Percentiles rank a stretch among this genome's conserved stretches.
Conservation (phyloP, 2,797 vertebrate genomes). For the Onychomys arenicola region DNA sequence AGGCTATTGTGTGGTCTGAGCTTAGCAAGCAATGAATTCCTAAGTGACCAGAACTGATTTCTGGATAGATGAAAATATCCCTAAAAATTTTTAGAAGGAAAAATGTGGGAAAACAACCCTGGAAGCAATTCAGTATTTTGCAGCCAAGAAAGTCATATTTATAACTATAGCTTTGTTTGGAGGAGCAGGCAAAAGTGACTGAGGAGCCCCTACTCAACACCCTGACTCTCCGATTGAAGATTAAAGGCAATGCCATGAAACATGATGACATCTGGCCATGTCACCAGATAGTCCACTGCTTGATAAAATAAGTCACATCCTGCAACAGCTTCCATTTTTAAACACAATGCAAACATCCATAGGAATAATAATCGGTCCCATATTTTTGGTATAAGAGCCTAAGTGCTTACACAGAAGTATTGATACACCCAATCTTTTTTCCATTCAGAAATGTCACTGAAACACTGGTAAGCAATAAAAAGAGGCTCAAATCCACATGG, state of each 20-base stretch:
- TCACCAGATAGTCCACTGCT: neutral
- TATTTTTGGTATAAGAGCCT: neutral
- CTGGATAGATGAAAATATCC: constrained; percentile 25
- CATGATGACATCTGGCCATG: neutral
- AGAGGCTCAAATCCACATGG: neutral
- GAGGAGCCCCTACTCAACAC: neutral
- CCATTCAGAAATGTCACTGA: neutral
- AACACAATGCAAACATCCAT: constrained; percentile 52
- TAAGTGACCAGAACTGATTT: constrained; percentile 63
- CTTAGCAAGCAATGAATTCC: constrained; percentile 9
- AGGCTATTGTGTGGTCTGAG: constrained; percentile 9
- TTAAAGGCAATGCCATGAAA: neutral
- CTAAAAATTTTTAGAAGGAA: neutral
- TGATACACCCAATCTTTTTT: neutral
- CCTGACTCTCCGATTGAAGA: neutral
- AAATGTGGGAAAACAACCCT: constrained; percentile 54
- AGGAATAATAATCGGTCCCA: constrained; percentile 2
- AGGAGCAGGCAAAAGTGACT: neutral
- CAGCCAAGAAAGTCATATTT: constrained; percentile 61
- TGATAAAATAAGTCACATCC: constrained; percentile 21
- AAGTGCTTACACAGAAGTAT: neutral
- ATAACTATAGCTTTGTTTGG: constrained; percentile 49
- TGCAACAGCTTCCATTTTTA: constrained; percentile 20
- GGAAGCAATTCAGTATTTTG: constrained; percentile 44
- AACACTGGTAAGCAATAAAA: constrained; percentile 26